Conservation (phyloP, 2,113 vertebrate species). For the Struthidea cinerea region DNA sequence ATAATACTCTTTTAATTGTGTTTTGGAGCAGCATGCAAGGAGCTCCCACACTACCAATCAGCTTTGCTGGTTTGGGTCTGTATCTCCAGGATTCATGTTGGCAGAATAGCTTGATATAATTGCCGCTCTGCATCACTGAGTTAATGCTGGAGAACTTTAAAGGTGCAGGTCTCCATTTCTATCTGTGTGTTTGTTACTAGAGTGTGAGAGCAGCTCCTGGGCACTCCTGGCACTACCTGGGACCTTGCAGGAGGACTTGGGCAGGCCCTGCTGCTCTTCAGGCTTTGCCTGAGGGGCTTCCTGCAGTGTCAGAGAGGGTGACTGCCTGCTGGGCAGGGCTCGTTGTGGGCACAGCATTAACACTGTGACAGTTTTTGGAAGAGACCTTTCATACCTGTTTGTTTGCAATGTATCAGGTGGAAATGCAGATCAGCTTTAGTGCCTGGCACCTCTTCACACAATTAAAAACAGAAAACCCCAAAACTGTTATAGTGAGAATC, state of each 20-base stretch:
- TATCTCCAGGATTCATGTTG: conserved; percentile 42
- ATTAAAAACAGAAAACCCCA: not conserved
- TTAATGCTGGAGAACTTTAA: conserved; percentile 43
- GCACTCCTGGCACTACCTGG: not conserved
- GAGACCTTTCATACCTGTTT: not conserved
- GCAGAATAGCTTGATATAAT: conserved; percentile 58
- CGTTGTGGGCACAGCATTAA: not conserved
- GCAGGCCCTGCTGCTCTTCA: not conserved
- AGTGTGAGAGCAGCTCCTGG: not conserved
- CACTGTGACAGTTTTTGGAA: fast-evolving
- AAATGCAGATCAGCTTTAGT: not conserved
- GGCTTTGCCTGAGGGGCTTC: not conserved
- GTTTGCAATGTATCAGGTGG: not conserved
- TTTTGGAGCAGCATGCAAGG: conserved; percentile 50
- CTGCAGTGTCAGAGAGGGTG: no score
- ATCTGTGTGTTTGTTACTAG: not conserved
- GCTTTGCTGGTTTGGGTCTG: conserved; percentile 54
- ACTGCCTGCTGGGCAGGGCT: not conserved
- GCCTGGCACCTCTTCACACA: not conserved
- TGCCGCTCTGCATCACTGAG: conserved; percentile 35
- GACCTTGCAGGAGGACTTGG: not conserved
- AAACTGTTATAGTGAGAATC: not conserved
- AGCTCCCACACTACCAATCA: conserved; percentile 69
- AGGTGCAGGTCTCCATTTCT: conserved; percentile 17
- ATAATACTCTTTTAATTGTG: conserved; percentile 71